A percentile compares a stretch with the other conserved stretches of the same genome.
Conservation (phyloP, 2,888 invertebrate species). For the Mongoloraphidia duomilia region DNA sequence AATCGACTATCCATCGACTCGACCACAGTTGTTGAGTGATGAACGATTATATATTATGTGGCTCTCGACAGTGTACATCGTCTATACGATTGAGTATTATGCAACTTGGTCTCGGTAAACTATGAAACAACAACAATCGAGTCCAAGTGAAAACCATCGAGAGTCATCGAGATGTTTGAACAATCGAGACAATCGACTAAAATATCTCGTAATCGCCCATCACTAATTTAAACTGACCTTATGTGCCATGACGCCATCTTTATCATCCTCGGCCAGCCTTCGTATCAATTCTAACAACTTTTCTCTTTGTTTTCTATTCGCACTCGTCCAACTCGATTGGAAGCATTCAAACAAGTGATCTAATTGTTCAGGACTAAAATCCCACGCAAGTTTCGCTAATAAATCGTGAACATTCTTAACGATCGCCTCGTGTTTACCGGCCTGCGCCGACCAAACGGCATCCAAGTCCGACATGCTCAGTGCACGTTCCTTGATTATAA, state of each 20-base stretch:
- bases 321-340: constrained; percentile 86
- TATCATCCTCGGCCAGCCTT: constrained; percentile 92
- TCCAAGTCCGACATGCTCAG: constrained; percentile 83
- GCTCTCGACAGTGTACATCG: no score
- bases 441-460: constrained; percentile 93
- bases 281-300: constrained; percentile 88
- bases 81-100: no score
- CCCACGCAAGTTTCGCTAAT: constrained; percentile 93
- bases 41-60: no score
- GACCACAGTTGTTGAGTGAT: no score
- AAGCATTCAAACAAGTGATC: constrained; percentile 96
- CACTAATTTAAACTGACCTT: constrained; percentile 55
- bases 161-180: no score
- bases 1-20: no score
- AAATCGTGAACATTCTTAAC: constrained; percentile 96
- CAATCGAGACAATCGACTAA: no score
- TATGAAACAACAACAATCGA: no score
- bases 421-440: constrained; percentile 95
- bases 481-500: constrained; percentile 88
- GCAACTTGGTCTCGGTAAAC: no score
- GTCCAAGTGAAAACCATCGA: no score
- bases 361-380: constrained; percentile 91
- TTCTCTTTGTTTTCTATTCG: constrained; percentile 90
- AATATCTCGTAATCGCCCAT: no score
- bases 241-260: constrained; percentile 97